These are phyloP conservation scores for Orthosia cruda DNA, from an alignment of 2,888 invertebrate species.

Conservation along the genomic window DNA sequence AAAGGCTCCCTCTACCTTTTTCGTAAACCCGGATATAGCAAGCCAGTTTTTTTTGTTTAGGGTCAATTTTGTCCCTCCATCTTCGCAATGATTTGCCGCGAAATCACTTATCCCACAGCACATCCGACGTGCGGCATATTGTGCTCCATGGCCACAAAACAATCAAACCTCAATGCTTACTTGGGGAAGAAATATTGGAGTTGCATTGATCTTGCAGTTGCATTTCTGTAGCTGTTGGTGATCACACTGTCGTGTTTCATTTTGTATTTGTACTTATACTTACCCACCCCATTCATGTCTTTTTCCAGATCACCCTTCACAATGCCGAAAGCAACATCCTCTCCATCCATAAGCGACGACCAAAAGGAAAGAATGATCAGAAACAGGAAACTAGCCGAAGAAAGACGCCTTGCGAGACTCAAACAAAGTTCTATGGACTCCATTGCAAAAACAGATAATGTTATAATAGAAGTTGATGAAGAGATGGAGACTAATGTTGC, in stretches of 20 bases:
- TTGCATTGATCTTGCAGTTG: not conserved
- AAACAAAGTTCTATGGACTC: conserved; percentile 71
- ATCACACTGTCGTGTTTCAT: too few species aligned
- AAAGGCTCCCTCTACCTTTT: too few species aligned
- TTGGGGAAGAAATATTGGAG: not conserved
- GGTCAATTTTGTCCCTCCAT: too few species aligned
- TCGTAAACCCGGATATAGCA: too few species aligned
- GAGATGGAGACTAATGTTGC: conserved; percentile 35
- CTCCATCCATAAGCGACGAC: conserved; percentile 91
- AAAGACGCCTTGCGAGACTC: conserved; percentile 92
- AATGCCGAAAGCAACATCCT: conserved; percentile 87
- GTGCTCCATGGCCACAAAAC: too few species aligned
- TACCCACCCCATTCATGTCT: not conserved
- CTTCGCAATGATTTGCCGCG: too few species aligned
- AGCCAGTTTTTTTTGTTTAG: too few species aligned
- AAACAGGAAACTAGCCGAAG: conserved; percentile 93
- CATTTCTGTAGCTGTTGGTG: too few species aligned
- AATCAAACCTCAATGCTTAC: too few species aligned
- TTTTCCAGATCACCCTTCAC: conserved; percentile 78
- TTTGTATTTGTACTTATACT: too few species aligned
- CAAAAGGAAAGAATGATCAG: conserved; percentile 93
- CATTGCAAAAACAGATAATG: conserved; percentile 18
- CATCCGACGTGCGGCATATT: too few species aligned
- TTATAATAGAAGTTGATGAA: conserved; percentile 53
- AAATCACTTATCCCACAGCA: too few species aligned